Evolutionary conservation across 1,140 invertebrate genomes (phyloP), one percentile per base, ranked within the genome.

Genomic region (Pseudomyrmex flavicornis): DNA sequence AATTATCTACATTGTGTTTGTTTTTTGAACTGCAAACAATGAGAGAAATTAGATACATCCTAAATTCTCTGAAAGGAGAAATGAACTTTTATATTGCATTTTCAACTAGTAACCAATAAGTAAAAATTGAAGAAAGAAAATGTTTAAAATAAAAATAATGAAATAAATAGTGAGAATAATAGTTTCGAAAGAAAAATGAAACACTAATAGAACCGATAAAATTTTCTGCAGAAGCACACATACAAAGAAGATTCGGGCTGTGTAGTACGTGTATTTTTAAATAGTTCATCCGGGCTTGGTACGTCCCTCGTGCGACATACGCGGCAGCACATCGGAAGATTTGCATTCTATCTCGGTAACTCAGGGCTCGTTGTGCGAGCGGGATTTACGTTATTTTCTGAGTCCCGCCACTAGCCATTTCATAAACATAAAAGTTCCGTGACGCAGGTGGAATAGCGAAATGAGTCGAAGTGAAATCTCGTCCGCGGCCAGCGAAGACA

Each of bases 381-480:
- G 72, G 87, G 84, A 90, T 90, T 88, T 89, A 85, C 84, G 86
- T 89, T 89, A 87, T 87, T 89, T 80, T 85, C 86, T 72, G 77
- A 87, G 87, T 69, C 76, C 13, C 63, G 74, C 63, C 74, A 35
- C 35, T 35, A 69, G 72, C 79, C 89, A 85, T 91, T 91, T 90
- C 88, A 90, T 91, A 90, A 91, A 90, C 89, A 90, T 90, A 83
- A 86, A 88, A 90, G 86, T 90, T 89, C 4, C 83, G 65, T 85
- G 90, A 89, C 88, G 85, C 90, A 86, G 86, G 72, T 88, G 87
- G 89, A 87, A 90, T 88, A 90, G 80, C 62, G 87, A 89, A 86
- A 85, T 74, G 58, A 84, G 82, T 69, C 84, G 59, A 89, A 89
- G 88, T 88, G 87, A 88, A 77, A 89, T 84, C 86, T 86, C 65